phyloP scores from a whole-genome alignment of 1,140 invertebrate species.

The Zophobas atratus region DNA sequence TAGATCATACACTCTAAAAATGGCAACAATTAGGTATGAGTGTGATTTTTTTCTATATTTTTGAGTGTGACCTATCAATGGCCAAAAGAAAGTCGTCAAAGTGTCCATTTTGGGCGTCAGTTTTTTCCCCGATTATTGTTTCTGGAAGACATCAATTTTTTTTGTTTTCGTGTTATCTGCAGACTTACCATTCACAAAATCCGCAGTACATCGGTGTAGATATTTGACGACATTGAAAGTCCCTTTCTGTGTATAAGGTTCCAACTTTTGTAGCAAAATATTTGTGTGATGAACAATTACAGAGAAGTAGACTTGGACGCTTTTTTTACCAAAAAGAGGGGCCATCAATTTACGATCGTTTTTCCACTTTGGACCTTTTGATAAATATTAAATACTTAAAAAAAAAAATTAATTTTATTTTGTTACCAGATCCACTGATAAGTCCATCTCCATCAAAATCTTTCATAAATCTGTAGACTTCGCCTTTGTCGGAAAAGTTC shows the following conservation, averaged over 20 bases:
- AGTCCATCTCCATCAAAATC: conserved; percentile 53
- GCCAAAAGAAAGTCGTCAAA: conserved; percentile 30
- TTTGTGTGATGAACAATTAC: conserved; percentile 14
- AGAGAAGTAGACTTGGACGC: conserved; percentile 33
- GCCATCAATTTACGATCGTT: conserved; percentile 43
- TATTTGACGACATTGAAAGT: conserved; percentile 35
- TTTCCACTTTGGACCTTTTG: conserved; percentile 50
- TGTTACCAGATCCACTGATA: conserved; percentile 54
- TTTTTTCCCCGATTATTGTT: conserved; percentile 42
- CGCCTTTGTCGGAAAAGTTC: conserved; percentile 52
- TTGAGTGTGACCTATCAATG: conserved; percentile 38
- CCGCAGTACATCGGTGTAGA: conserved; percentile 8
- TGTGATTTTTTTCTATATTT: not conserved
- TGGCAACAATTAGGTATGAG: not conserved
- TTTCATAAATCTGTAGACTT: conserved; percentile 55
- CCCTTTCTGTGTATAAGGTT: conserved; percentile 1
- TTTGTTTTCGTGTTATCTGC: not conserved
- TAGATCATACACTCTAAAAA: conserved; percentile 49
- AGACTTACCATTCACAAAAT: conserved; percentile 39
- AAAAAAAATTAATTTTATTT: conserved; percentile 24
- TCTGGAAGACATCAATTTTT: conserved; percentile 45
- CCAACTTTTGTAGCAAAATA: conserved; percentile 18
- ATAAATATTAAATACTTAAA: not conserved
- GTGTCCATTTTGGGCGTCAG: conserved; percentile 49
- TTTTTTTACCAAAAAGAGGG: conserved; percentile 39